Conservation (phyloP, 2,797 vertebrate species). For the Myripristis murdjan region DNA sequence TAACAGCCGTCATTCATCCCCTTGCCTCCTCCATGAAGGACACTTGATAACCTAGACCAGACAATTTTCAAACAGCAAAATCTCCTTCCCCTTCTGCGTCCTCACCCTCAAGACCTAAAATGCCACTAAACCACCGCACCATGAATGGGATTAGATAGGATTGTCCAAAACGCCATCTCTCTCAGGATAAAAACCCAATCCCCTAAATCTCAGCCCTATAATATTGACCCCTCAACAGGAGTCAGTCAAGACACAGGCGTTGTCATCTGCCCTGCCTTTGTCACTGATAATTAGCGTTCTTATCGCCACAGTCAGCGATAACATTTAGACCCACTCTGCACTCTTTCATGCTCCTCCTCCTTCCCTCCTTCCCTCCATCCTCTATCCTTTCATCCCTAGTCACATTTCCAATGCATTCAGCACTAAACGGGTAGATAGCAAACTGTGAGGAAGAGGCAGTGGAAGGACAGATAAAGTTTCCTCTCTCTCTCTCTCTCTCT, state of each 20-base stretch:
- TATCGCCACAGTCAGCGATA: constrained; percentile 77
- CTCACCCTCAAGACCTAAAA: constrained; percentile 32
- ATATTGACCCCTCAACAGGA: constrained; percentile 57
- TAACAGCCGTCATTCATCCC: constrained; percentile 33
- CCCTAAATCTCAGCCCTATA: constrained; percentile 39
- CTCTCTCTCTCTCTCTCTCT: constrained; percentile 26
- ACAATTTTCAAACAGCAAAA: constrained; percentile 19
- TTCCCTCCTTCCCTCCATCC: constrained; percentile 54
- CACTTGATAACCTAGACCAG: constrained; percentile 9
- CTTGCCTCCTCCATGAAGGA: constrained; percentile 17
- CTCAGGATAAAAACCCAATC: constrained; percentile 45
- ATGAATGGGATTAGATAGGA: constrained; percentile 19
- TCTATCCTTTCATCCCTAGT: constrained; percentile 60
- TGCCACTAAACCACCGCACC: constrained; percentile 9
- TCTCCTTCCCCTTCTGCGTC: constrained; percentile 26
- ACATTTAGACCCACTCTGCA: constrained; percentile 77
- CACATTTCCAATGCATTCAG: constrained; percentile 76
- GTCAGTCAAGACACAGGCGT: constrained; percentile 45
- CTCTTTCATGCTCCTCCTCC: constrained; percentile 51
- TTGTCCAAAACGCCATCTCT: constrained; percentile 48
- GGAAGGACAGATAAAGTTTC: constrained; percentile 74
- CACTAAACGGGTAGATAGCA: constrained; percentile 77
- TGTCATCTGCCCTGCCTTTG: constrained; percentile 64
- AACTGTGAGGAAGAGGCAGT: constrained; percentile 65
- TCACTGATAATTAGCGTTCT: constrained; percentile 81